Percentiles rank a stretch among this genome's conserved stretches.
These are phyloP conservation scores for Ypsolopha sequella DNA, from an alignment of 2,888 invertebrate species.

Conservation along the genomic window DNA sequence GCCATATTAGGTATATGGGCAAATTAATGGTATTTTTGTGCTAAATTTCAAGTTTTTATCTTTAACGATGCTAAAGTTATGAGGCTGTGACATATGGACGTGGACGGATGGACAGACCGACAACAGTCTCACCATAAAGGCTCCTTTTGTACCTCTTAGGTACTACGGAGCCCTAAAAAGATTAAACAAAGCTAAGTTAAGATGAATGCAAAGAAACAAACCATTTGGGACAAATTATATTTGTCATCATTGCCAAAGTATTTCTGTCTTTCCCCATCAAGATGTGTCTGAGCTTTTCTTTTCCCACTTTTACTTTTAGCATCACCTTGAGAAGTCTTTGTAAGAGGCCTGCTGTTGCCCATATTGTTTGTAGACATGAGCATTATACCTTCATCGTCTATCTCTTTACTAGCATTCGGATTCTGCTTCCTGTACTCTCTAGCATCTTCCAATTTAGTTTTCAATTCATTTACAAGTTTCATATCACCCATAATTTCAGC, in stretches of 20 bases:
- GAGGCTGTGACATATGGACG: too few species aligned
- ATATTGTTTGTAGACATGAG: slow-evolving; percentile 76
- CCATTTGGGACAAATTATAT: slow-evolving; percentile 87
- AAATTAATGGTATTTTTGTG: too few species aligned
- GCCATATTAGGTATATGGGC: too few species aligned
- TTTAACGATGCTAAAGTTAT: too few species aligned
- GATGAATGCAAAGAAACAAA: slow-evolving; percentile 27
- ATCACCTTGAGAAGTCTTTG: slow-evolving; percentile 46
- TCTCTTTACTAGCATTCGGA: slow-evolving; percentile 30
- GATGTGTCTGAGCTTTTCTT: slow-evolving; percentile 79
- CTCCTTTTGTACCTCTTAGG: too few species aligned
- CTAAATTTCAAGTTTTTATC: too few species aligned
- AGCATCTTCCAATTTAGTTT: slow-evolving; percentile 80
- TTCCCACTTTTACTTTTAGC: slow-evolving; percentile 52
- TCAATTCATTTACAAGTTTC: slow-evolving; percentile 77
- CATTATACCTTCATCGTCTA: slow-evolving; percentile 67
- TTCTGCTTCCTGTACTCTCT: slow-evolving; percentile 64
- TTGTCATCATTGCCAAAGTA: slow-evolving; percentile 94
- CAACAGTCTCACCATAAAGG: too few species aligned
- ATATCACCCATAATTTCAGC: slow-evolving; percentile 93
- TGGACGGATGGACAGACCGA: too few species aligned
- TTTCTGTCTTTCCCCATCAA: slow-evolving; percentile 78
- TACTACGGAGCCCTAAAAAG: too few species aligned
- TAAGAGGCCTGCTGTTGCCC: slow-evolving; percentile 78
- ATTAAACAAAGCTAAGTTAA: too few species aligned